Percentiles rank a stretch among this genome's conserved stretches.
Evolutionary conservation across 2,797 vertebrate genomes (phyloP).

Genomic region (Xerus rutilus): DNA sequence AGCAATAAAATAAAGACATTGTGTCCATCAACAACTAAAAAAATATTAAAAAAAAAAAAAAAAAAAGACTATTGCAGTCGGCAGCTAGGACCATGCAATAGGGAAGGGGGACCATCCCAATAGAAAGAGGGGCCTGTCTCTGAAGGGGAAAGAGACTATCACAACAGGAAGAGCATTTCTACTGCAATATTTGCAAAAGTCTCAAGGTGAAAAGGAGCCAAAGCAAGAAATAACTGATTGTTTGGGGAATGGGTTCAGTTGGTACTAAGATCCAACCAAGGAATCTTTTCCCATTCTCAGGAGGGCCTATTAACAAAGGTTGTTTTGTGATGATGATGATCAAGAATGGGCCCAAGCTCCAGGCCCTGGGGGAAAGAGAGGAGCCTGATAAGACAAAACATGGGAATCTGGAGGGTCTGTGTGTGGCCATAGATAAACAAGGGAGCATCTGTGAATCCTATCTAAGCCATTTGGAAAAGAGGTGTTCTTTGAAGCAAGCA

Average conservation of each 20-base stretch:
- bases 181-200: background rate
- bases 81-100: background rate
- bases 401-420: no score
- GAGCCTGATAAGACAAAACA: background rate
- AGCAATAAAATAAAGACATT: no score
- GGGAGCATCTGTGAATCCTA: background rate
- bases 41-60: no score
- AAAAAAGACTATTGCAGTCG: background rate
- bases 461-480: background rate
- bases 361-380: background rate
- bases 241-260: background rate
- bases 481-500: background rate
- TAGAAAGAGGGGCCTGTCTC: background rate
- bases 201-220: background rate
- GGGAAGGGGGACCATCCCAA: fast-evolving
- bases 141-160: background rate
- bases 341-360: no score
- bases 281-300: background rate
- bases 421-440: background rate
- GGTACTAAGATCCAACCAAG: background rate
- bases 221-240: background rate
- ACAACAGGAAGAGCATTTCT: background rate
- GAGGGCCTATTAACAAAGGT: background rate
- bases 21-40: no score
- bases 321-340: background rate